These are phyloP conservation scores for Datnioides undecimradiatus DNA, from an alignment of 2,113 vertebrate genomes.

Conservation along the genomic window DNA sequence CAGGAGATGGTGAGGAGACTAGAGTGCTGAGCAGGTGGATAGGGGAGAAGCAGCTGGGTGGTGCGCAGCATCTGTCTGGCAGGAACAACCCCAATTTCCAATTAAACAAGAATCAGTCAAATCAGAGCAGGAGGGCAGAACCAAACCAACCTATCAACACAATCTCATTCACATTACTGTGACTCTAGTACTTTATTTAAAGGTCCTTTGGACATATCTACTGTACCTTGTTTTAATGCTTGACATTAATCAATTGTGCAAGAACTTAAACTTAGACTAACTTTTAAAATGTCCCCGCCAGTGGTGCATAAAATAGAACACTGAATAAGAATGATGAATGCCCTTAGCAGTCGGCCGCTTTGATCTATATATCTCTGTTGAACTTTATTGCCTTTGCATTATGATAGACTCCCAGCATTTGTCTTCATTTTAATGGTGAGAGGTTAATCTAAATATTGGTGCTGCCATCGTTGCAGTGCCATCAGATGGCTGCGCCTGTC, in stretches of 20 bases:
- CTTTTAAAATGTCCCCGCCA: conserved; percentile 4
- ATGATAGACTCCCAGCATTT: background rate
- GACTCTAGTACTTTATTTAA: background rate
- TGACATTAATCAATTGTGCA: background rate
- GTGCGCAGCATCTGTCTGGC: background rate
- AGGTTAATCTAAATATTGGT: conserved; percentile 27
- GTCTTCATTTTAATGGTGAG: conserved; percentile 19
- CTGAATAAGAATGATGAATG: conserved; percentile 3
- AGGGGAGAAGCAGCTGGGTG: background rate
- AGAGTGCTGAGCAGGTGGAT: background rate
- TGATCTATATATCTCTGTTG: background rate
- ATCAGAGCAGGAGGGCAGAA: no score
- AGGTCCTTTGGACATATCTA: background rate
- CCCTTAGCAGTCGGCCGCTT: background rate
- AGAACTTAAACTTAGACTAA: background rate
- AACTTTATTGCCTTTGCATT: background rate
- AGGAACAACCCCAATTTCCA: background rate
- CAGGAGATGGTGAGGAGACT: background rate
- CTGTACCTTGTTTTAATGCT: background rate
- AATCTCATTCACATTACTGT: background rate
- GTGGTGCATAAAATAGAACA: background rate
- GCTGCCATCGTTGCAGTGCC: background rate
- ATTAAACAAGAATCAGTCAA: background rate
- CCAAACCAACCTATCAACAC: background rate
- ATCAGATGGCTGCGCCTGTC: background rate